phyloP scores from a whole-genome alignment of 2,888 invertebrate species.

The Papilio protenor region DNA sequence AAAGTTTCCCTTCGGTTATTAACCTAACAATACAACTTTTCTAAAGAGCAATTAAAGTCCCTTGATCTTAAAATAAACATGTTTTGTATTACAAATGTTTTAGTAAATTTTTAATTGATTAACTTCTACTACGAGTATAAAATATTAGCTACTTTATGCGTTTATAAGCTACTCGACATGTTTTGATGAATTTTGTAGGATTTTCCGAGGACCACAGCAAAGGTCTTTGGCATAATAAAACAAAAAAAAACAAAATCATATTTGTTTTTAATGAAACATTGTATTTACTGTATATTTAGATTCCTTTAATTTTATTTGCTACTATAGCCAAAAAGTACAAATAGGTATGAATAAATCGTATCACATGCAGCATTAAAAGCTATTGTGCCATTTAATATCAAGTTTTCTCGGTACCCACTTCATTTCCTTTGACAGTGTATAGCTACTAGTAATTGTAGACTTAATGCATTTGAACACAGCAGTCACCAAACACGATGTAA shows the following conservation, averaged over 20 bases:
- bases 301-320: neutral
- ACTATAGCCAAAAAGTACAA: neutral
- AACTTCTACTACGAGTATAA: neutral
- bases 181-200: neutral
- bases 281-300: neutral
- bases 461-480: conserved; percentile 71
- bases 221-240: no score
- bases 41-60: neutral
- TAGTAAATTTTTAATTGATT: neutral
- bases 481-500: neutral
- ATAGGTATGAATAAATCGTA: neutral
- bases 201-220: no score
- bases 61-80: neutral
- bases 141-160: neutral
- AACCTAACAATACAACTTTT: conserved; percentile 14
- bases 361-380: neutral
- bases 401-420: conserved; percentile 30
- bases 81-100: no score
- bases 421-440: conserved; percentile 18
- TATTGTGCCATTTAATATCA: conserved; percentile 6
- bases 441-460: conserved; percentile 54
- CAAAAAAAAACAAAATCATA: neutral
- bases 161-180: neutral
- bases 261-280: neutral
- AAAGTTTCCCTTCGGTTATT: conserved; percentile 16